Evolutionary conservation across 2,797 vertebrate genomes (phyloP), one percentile per base, ranked within the genome.

Genomic region (Myotis pilosus): DNA sequence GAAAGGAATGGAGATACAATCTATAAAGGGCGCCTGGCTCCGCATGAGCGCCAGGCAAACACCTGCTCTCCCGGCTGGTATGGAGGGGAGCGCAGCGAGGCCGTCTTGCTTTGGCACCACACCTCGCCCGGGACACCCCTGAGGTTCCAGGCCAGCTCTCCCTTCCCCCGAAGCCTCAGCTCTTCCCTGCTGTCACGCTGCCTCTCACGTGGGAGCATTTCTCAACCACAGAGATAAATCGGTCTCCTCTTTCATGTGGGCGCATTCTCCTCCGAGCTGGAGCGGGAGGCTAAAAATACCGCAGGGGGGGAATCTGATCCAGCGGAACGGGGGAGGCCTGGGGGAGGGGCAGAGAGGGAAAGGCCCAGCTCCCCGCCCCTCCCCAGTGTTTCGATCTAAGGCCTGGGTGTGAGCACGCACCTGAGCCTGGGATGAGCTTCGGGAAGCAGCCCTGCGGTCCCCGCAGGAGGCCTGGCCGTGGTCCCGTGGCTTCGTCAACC

Each of bases 271-370:
- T 0, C 25, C 0, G 36, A 89, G 89, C 88, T 7, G 72, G 16
- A 92, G 66, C 51, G 41, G 66, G 57, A 83, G 36, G 53, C 75
- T 91, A 92, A 89, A 89, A 94, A 84, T 81, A 95, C 78, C 9
- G 0, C 75, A 1, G 57, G 80, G 75, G 89, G 71, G 49, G 41
- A 88, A 89, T 51, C n/a, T 51, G 30, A 87, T 66, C 66, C 44
- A 71, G 53, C 5, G 3, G 69, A 49, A 86, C 22, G 64, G 53
- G 30, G 47, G 16, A 23, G 71, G 71, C 28, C 23, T n/a, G 72
- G 55, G 57, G 28, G 68, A 6, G 33, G 62, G 25, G 41, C 8
- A 1, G 15, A n/a, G 72, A 25, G 47, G 41, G 69, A 41, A 91
- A 57, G 6, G 71, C 51, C 51, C 41, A 6, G 30, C 84, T 55